These are phyloP conservation scores for Dolichoris vasculosae DNA, from an alignment of 1,140 invertebrate species.

Conservation along the genomic window DNA sequence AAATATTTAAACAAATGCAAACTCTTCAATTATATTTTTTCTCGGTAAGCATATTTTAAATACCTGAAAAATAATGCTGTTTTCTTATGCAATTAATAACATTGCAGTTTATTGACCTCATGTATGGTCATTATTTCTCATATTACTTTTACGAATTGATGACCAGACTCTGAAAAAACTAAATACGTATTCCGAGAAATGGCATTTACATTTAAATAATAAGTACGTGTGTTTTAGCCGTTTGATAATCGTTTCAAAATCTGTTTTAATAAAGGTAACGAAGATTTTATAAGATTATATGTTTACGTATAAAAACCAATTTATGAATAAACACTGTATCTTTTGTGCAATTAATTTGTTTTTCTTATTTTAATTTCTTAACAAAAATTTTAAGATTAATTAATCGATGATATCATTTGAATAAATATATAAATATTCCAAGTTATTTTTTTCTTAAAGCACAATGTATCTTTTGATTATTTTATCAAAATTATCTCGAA, in stretches of 20 bases:
- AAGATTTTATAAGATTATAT: conserved; percentile 23
- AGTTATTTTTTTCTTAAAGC: not conserved
- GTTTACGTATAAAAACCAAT: not conserved
- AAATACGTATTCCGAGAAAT: not conserved
- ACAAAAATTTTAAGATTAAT: not conserved
- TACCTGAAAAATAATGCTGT: not conserved
- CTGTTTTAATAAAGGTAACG: conserved; percentile 8
- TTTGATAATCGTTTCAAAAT: not conserved
- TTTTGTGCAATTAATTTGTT: not conserved
- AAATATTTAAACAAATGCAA: not conserved
- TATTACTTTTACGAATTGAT: conserved; percentile 22
- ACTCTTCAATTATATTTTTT: not conserved
- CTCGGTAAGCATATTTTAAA: not conserved
- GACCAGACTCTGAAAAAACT: not conserved
- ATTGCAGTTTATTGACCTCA: conserved; percentile 15
- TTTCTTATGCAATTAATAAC: conserved; percentile 18
- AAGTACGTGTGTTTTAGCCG: not conserved
- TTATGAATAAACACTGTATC: not conserved
- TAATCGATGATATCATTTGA: not conserved
- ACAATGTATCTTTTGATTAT: too few relatives aligned
- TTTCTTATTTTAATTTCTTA: not conserved
- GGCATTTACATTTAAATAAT: not conserved
- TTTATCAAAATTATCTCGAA: too few relatives aligned
- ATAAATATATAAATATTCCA: not conserved
- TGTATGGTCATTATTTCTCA: not conserved